Percentiles rank a stretch among this genome's conserved stretches.
Conservation (phyloP, 2,888 invertebrate species). For the Cinara cedri region DNA sequence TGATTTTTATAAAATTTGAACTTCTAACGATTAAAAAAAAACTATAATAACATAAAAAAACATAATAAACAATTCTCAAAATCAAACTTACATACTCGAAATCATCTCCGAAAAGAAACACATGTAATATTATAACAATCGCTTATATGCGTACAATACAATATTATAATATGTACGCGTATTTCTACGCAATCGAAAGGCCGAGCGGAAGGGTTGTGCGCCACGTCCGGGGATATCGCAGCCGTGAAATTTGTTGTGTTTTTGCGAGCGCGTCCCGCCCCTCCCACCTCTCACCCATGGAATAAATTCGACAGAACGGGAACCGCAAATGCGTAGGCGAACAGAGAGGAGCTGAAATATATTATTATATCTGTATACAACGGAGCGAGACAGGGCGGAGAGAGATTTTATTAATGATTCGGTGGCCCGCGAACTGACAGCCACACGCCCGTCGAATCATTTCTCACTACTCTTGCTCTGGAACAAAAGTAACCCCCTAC, state of each 20-base stretch:
- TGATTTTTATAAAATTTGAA: too few species aligned
- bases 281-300: too few species aligned
- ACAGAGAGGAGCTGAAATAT: neutral
- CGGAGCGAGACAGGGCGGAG: neutral
- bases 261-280: constrained; percentile 2
- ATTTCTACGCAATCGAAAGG: neutral
- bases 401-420: constrained; percentile 57
- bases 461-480: constrained; percentile 45
- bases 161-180: neutral
- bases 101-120: too few species aligned
- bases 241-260: constrained; percentile 47
- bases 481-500: constrained; percentile 49
- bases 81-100: too few species aligned
- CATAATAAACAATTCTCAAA: too few species aligned
- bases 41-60: too few species aligned
- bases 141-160: too few species aligned
- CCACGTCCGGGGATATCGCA: neutral
- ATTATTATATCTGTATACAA: too few species aligned
- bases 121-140: too few species aligned
- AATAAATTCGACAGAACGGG: constrained; percentile 38
- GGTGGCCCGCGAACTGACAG: constrained; percentile 54
- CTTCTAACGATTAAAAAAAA: too few species aligned
- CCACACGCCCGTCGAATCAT: constrained; percentile 56
- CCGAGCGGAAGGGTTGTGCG: neutral
- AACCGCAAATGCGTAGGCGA: constrained; percentile 10